Base-by-base conservation (phyloP, 2,113 vertebrate genomes). In the Eclectus roratus region DNA sequence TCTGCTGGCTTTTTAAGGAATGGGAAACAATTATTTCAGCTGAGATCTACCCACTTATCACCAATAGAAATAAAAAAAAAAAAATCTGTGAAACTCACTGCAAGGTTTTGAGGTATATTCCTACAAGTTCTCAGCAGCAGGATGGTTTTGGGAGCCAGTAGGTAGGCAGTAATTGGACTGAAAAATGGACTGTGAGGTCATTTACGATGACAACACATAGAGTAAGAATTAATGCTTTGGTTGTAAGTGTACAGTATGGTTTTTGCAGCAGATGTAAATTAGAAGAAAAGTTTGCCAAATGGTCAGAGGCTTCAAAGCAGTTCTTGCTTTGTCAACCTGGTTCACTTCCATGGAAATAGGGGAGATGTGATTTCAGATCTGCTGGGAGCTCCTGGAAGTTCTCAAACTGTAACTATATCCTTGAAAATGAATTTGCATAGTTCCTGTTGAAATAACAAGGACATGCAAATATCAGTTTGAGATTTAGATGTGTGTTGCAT, bases 391-490 rank as follows among this genome's bases (percentile, higher is more conserved):
- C 46, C 64, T 82, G 58, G 46, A 77, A 83, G 74, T 58, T 95
- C 88, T 93, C 88, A 39, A 68, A 46, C 58, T 90, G 11, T 55
- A 82, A 71, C 65, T 85, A 21, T 60, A 92, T 80, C 80, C 91
- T 96, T 93, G 80, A 84, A 92, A 92, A 80, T 35, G 9, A 78
- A 94, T 93, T 88, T 94, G 85, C 88, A 83, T 84, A 63, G 55
- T 61, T 88, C 43, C 80, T 71, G 72, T 94, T 95, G 95, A 97
- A 94, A 91, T 97, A 96, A 93, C 85, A 92, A 97, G 96, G 92
- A 47, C 85, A 78, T 94, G 95, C 76, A 95, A 95, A 97, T 88
- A 95, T 33, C 88, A 86, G 61, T 86, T 88, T 50, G 76, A 80
- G 92, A 92, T 95, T 94, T 93, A 95, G 91, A 85, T 85, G 72